Evolutionary conservation across 2,888 invertebrate species (phyloP), one percentile per base, ranked within the genome.

Genomic region (Drosophila fulvimacula): DNA sequence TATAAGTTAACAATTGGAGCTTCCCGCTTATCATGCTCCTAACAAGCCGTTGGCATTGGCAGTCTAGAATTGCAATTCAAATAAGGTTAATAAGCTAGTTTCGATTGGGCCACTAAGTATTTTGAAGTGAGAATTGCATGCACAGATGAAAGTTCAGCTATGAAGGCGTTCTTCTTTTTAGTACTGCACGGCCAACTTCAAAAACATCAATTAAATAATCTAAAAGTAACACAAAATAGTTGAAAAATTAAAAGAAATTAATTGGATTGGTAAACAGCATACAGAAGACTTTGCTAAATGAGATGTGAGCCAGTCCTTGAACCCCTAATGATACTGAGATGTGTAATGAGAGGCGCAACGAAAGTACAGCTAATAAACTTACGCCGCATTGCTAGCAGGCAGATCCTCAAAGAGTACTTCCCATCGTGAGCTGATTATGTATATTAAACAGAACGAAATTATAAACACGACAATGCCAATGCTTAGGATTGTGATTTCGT

Each of bases 351-450:
- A 44, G 41, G 38, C 39, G 44, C 6, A 5, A 30, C 19, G n/a
- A 21, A 21, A 7, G 9, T 30, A 30, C 1, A 10, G 15, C 36
- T 21, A 32, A 64, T 34, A 38, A 57, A 91, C 92, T 92, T 91
- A 92, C 92, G 92, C 85, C 67, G 87, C 90, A 64, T 90, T 89
- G 71, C 91, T 92, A 24, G 90, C 86, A 56, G 90, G 86, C 48
- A 90, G 76, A 75, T 90, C 89, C 79, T 92, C 92, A 58, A 93
- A 93, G 1, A 93, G 80, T 15, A 92, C 82, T 60, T 93, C 92
- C 51, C 92, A 91, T 61, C 91, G 89, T 39, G 91, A 91, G 66
- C 90, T 93, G 13, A 93, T 90, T 38, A 93, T 85, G 71, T 91
- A 93, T 58, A 93, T 86, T 34, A 92, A 72, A 55, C 92, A 91